Evolutionary conservation across 2,797 vertebrate genomes (phyloP).

Genomic region (Miichthys miiuy): DNA sequence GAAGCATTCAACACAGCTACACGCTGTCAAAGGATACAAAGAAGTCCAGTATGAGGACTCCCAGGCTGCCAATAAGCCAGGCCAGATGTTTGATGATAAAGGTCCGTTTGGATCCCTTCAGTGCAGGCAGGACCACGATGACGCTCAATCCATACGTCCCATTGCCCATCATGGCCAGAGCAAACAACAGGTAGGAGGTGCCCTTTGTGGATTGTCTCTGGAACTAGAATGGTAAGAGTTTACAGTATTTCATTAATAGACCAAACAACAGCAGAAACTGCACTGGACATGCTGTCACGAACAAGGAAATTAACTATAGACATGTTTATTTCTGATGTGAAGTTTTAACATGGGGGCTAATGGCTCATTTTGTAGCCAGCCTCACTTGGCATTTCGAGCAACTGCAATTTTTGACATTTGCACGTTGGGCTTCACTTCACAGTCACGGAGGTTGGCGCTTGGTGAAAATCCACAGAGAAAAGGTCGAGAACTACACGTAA

Average conservation of each 20-base stretch:
- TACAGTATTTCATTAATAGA: not conserved
- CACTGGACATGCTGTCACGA: not conserved
- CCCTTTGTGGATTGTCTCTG: constrained; percentile 82
- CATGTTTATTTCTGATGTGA: too few relatives aligned
- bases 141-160: constrained; percentile 77
- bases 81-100: constrained; percentile 83
- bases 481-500: not conserved
- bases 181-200: constrained; percentile 81
- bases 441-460: too few relatives aligned
- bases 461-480: not conserved
- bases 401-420: too few relatives aligned
- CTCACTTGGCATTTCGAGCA: too few relatives aligned
- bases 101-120: constrained; percentile 54
- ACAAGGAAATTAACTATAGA: too few relatives aligned
- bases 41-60: constrained; percentile 81
- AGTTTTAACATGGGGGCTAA: too few relatives aligned
- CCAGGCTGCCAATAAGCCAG: constrained; percentile 85
- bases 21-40: constrained; percentile 78
- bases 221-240: constrained; percentile 59
- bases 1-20: not conserved
- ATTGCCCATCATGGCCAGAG: constrained; percentile 82
- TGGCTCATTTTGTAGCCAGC: too few relatives aligned
- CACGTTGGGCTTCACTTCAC: too few relatives aligned
- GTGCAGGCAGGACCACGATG: constrained; percentile 78
- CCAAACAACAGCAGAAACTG: not conserved